These are phyloP conservation scores for Egretta garzetta DNA, from an alignment of 2,113 vertebrate species.

Conservation along the genomic window DNA sequence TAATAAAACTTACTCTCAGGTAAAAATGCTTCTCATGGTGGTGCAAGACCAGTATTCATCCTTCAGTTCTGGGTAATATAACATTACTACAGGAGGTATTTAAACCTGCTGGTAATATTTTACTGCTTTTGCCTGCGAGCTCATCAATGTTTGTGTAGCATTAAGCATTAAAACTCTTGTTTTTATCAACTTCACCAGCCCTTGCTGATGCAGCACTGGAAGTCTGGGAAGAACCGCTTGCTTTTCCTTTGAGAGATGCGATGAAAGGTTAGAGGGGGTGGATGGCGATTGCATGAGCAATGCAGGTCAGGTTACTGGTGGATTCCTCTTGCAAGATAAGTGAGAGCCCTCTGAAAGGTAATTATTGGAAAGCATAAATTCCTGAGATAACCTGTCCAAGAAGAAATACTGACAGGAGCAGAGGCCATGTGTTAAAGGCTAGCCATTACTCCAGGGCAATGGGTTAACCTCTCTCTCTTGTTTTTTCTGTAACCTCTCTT, in stretches of 20 bases:
- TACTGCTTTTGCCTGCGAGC: not conserved
- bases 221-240: not conserved
- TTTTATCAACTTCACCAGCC: constrained; percentile 1
- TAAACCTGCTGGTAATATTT: not conserved
- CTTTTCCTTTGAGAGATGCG: constrained; percentile 30
- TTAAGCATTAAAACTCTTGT: constrained; percentile 23
- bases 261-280: constrained; percentile 37
- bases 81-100: not conserved
- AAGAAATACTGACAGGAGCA: constrained; percentile 72
- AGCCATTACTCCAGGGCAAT: constrained; percentile 11
- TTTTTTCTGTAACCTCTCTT: constrained; percentile 5
- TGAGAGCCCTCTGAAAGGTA: constrained; percentile 74
- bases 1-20: not conserved
- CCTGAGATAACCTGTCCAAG: constrained; percentile 74
- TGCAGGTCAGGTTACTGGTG: constrained; percentile 71
- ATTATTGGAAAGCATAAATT: constrained; percentile 81
- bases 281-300: constrained; percentile 64
- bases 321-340: constrained; percentile 76
- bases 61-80: not conserved
- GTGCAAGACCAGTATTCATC: not conserved
- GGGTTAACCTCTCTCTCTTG: constrained; percentile 4
- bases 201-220: constrained; percentile 27
- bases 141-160: not conserved
- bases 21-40: not conserved
- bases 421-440: constrained; percentile 57